A percentile compares a stretch with the other conserved stretches of the same genome.
Evolutionary conservation across 2,888 invertebrate species (phyloP).

Genomic region (Globia sparganii): DNA sequence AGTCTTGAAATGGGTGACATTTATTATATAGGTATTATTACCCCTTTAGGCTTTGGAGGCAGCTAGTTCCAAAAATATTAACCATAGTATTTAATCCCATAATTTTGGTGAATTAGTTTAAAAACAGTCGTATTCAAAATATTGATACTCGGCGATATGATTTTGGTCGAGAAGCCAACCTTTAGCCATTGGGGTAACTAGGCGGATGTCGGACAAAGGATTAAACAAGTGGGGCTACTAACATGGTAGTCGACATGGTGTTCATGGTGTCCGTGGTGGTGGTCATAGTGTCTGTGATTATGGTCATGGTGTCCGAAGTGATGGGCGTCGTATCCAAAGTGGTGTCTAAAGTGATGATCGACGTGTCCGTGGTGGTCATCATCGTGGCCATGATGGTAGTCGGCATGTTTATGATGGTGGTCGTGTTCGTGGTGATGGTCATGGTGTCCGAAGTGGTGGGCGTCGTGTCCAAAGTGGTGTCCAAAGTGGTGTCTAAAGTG

Average conservation of each 20-base stretch:
- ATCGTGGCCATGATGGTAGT: slow-evolving; percentile 37
- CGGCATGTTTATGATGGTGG: background rate
- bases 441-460: background rate
- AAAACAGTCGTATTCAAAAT: background rate
- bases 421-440: background rate
- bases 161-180: background rate
- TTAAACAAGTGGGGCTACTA: slow-evolving; percentile 23
- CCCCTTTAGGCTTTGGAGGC: background rate
- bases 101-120: background rate
- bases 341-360: background rate
- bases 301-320: background rate
- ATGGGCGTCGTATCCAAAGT: background rate
- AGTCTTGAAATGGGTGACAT: background rate
- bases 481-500: background rate
- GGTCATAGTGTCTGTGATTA: background rate
- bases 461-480: background rate
- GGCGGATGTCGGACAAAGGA: background rate
- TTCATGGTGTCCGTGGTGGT: slow-evolving; percentile 6
- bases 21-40: background rate
- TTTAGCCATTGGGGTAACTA: background rate
- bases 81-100: background rate
- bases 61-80: background rate
- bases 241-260: slow-evolving; percentile 62
- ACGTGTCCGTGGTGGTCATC: background rate
- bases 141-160: background rate